Percentiles rank a stretch among this genome's conserved stretches.
Evolutionary conservation across 2,797 vertebrate species (phyloP).

Genomic region (Eremophila alpestris): DNA sequence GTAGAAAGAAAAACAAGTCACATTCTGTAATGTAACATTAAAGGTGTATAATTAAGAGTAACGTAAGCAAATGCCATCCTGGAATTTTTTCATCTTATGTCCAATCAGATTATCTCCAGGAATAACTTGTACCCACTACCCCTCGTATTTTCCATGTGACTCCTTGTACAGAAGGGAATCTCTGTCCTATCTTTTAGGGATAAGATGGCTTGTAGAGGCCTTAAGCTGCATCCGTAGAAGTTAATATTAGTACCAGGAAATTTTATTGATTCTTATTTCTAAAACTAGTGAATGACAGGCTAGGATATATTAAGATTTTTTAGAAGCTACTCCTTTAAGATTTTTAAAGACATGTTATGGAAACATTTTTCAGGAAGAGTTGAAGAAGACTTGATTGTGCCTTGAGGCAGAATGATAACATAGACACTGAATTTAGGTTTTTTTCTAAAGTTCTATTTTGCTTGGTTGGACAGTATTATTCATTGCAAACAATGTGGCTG

Average conservation of each 20-base stretch:
- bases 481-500: neutral
- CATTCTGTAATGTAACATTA: neutral
- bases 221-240: neutral
- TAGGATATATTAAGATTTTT: neutral
- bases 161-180: neutral
- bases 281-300: neutral
- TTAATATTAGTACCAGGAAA: neutral
- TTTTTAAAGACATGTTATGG: neutral
- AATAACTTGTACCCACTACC: neutral
- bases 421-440: neutral
- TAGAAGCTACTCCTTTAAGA: neutral
- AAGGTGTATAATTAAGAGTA: neutral
- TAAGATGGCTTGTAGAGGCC: neutral
- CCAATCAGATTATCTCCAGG: neutral
- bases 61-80: neutral
- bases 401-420: neutral
- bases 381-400: neutral
- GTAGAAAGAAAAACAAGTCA: neutral
- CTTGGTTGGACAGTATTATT: neutral
- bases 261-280: neutral
- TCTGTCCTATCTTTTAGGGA: neutral
- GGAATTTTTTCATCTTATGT: neutral
- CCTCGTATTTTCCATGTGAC: neutral
- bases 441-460: neutral
- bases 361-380: neutral